Conservation (phyloP, 2,797 vertebrate species). For the Acanthornis magna region DNA sequence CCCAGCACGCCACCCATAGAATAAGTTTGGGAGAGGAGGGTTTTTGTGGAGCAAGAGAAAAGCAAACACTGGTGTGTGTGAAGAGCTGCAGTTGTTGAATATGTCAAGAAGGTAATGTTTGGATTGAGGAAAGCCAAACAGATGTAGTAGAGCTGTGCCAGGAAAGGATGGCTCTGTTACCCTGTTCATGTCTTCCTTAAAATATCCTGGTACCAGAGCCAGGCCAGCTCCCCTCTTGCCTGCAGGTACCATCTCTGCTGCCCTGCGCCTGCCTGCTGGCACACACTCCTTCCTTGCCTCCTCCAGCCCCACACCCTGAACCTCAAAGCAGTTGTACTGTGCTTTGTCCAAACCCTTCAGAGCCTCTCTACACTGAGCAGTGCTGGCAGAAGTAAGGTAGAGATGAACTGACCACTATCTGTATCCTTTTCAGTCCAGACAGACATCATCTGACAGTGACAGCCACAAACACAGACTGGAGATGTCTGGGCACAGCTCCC, state of each 20-base stretch:
- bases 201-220: accelerated
- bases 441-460: background rate
- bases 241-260: background rate
- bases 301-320: background rate
- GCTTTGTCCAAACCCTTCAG: background rate
- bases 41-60: background rate
- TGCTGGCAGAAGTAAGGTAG: background rate
- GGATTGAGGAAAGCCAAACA: constrained; percentile 27
- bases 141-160: background rate
- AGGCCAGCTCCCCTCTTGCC: background rate
- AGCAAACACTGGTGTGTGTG: background rate
- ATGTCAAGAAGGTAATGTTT: constrained; percentile 38
- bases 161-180: background rate
- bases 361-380: background rate
- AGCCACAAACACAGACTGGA: background rate
- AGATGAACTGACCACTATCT: accelerated
- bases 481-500: background rate
- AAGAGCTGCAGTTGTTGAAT: background rate
- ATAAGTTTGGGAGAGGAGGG: background rate
- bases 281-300: background rate
- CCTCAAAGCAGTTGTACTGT: background rate
- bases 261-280: accelerated
- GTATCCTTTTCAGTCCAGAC: background rate
- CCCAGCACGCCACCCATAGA: background rate
- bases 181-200: background rate